A percentile compares a stretch with the other conserved stretches of the same genome.
Evolutionary conservation across 2,888 invertebrate genomes (phyloP).

Genomic region (Ophion obscuratus): DNA sequence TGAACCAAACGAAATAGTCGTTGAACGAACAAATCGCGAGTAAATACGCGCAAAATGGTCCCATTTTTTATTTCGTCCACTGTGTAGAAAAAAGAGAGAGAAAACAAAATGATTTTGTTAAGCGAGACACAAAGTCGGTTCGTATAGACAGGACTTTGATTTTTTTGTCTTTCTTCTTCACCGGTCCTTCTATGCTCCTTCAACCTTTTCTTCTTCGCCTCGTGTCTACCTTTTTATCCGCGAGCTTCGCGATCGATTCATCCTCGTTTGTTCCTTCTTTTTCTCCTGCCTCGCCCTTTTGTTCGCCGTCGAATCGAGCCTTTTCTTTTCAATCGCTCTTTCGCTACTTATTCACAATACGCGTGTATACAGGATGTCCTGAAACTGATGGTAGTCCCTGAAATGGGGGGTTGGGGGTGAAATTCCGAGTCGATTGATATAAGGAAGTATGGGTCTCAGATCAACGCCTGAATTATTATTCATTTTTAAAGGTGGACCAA

Average conservation of each 20-base stretch:
- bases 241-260: slow-evolving; percentile 54
- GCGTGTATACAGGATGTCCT: background rate
- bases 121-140: slow-evolving; percentile 45
- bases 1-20: slow-evolving; percentile 9
- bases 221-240: slow-evolving; percentile 21
- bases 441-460: too few relatives aligned
- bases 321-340: slow-evolving; percentile 47
- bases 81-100: background rate
- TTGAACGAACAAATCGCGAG: slow-evolving; percentile 10
- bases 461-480: too few relatives aligned
- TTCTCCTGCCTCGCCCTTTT: slow-evolving; percentile 38
- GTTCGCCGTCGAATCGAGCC: slow-evolving; percentile 36
- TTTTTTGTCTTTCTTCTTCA: slow-evolving; percentile 36
- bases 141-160: slow-evolving; percentile 33
- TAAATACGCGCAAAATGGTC: background rate
- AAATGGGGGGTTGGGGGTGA: too few relatives aligned
- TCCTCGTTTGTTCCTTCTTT: slow-evolving; percentile 28
- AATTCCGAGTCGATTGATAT: too few relatives aligned
- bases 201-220: slow-evolving; percentile 29
- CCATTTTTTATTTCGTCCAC: slow-evolving; percentile 13
- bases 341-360: slow-evolving; percentile 30
- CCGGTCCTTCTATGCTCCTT: slow-evolving; percentile 26
- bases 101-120: slow-evolving; percentile 21
- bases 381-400: too few relatives aligned
- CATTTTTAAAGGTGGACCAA: too few relatives aligned